Base-by-base conservation (phyloP, 2,888 invertebrate genomes). In the Timema cristinae region DNA sequence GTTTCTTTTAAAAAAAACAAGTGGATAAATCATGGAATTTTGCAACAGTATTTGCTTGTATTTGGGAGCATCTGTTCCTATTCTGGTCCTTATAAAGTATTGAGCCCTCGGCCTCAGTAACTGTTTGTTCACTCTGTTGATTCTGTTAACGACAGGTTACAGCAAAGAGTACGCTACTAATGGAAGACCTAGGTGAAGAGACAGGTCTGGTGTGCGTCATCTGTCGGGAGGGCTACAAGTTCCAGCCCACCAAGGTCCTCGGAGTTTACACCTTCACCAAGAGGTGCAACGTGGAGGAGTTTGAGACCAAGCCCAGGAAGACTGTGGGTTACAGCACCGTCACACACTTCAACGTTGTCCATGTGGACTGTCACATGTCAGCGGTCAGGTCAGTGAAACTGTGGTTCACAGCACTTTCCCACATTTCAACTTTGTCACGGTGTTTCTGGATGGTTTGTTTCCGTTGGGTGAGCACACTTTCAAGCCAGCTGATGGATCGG, bases 191-290 rank as follows among this genome's bases (percentile, higher is more conserved):
- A 71, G 95, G 95, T 7, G 97, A 98, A 81, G 98, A 98, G 83
- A 92, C 94, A 0, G 98, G 98, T 32, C 86, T 97, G 69, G 93
- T 95, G 0, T 98, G 98, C 84, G 97, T 97, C 79, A 98, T 98
- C 81, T 98, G 98, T 80, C 90, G 97, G 61, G 98, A 98, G 84
- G 98, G 98, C 0, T 98, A 98, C 85, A 93, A 95, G 81, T 97
- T 96, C 81, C 95, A 95, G 81, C 94, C 95, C 8, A 91, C 90
- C 16, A 94, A 97, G 88, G 94, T 98, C 68, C 85, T 98, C 15
- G 98, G 96, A 50, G 93, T 98, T 78, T 98, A 98, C 83, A 98
- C 98, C 6, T 98, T 94, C 82, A 97, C 97, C 68, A 97, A 97
- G 83, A 90, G 97, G 16, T 95, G 94, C 78, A 93, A 94, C 78